Evolutionary conservation across 1,140 invertebrate genomes (phyloP), one percentile per base, ranked within the genome.

Genomic region (Drosophila pectinifera): DNA sequence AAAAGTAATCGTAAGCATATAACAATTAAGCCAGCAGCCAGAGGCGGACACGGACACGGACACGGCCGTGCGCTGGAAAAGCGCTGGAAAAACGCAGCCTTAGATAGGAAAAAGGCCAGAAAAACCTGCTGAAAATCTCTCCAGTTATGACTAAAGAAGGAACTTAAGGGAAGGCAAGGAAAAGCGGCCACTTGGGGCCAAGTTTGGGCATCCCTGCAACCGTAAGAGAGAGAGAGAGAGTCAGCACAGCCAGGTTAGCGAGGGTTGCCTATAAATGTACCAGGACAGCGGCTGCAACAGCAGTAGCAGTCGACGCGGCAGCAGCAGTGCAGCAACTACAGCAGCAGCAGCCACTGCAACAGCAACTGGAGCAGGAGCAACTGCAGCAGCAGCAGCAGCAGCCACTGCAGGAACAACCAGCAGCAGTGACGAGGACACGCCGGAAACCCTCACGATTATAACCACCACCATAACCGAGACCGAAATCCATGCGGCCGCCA

Each of bases 221-320:
- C 11, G 11, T 13, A 4, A 46, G 22, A 34, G 28, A 4, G n/a
- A 39, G 38, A 16, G 6, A 49, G 48, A 34, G 18, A 34, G 11
- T 34, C 11, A 13, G 31, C 28, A 34, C 7, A 53, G 49, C 49
- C 38, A 36, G 45, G 54, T 61, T 49, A 65, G 64, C 62, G 22
- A 88, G 61, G 70, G 77, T 82, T 83, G 84, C 84, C 61, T 90
- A 89, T 91, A 91, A 91, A 91, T 91, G 90, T 91, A 91, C 90
- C 91, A 91, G 76, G 86, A 91, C 83, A 91, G 74, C 80, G 80
- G 83, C 90, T 91, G 90, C 90, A 90, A 78, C 78, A 91, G 90
- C 90, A 90, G 90, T 90, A 90, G 73, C 73, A 76, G 81, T 84
- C 85, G 88, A 89, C 82, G 82, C 81, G 82, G 83, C 83, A 86